Base-by-base conservation (phyloP, 2,797 vertebrate species). In the Trachurus trachurus region DNA sequence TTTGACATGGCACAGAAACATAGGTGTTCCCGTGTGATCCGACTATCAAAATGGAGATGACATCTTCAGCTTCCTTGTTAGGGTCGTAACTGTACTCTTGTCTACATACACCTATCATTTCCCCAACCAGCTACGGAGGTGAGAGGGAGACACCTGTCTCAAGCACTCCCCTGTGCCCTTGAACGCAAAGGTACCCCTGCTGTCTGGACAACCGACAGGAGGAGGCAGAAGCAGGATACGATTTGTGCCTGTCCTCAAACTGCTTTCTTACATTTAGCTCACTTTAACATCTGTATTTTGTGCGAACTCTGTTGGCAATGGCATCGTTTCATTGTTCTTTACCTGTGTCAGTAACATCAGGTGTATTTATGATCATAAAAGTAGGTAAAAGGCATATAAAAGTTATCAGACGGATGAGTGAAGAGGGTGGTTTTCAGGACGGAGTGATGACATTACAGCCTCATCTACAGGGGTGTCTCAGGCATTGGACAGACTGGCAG, bases 71-170 rank as follows among this genome's bases (percentile, higher is more conserved):
- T 74, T 65, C 67, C 81, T 70, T 77, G 80, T 84, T 73, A 76
- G 15, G 22, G 34, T 78, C 70, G 63, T 66, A 76, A 78, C 60
- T 65, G 68, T 45, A 78, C 53, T 45, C 67, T 67, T 74, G 81
- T 92, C 84, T 40, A 83, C 71, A 78, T 86, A 73, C 70, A 76
- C 69, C 71, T 71, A 76, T 88, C 85, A 80, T 74, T 58, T 69
- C 19, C 22, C 62, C 21, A 56, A 45, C 49, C 69, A 74, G 75
- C 66, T 59, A 56, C 29, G 6, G 59, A 77, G 49, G 82, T 86
- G 73, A 63, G 68, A 69, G 59, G 70, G 69, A 91, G 85, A 83
- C 88, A 89, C 92, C 90, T 93, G 91, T 90, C 91, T 70, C 39
- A 74, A 80, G 72, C 44, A 77, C 81, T 91, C 83, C 89, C 85